A percentile compares a stretch with the other conserved stretches of the same genome.
These are phyloP conservation scores for Cromileptes altivelis DNA, from an alignment of 2,113 vertebrate species.

Conservation along the genomic window DNA sequence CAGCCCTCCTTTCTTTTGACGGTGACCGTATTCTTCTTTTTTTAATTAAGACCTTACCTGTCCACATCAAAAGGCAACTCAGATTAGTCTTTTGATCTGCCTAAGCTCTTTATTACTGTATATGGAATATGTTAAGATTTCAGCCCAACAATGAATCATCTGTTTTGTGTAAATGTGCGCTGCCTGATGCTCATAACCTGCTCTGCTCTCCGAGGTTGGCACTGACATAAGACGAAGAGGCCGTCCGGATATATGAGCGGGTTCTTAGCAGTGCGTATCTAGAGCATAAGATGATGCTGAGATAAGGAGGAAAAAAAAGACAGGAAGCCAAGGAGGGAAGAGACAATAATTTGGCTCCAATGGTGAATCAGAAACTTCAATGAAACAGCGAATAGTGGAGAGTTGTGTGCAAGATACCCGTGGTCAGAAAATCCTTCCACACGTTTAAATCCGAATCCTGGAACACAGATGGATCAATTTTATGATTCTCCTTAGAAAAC, in stretches of 20 bases:
- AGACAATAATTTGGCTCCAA: slow-evolving; percentile 68
- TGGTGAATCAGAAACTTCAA: slow-evolving; percentile 26
- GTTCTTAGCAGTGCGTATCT: slow-evolving; percentile 60
- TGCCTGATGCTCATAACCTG: slow-evolving; percentile 57
- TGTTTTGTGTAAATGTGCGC: slow-evolving; percentile 69
- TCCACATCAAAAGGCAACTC: slow-evolving; percentile 74
- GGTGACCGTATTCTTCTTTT: slow-evolving; percentile 45
- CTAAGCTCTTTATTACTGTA: slow-evolving; percentile 79
- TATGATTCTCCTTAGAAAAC: neutral
- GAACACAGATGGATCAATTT: neutral
- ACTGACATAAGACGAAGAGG: slow-evolving; percentile 60
- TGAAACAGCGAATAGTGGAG: neutral
- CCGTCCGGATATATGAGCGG: slow-evolving; percentile 58
- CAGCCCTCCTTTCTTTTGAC: slow-evolving; percentile 59
- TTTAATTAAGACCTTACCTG: slow-evolving; percentile 80
- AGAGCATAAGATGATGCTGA: slow-evolving; percentile 56
- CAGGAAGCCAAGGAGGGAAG: slow-evolving; percentile 62
- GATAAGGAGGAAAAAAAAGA: slow-evolving; percentile 56
- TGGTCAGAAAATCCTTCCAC: slow-evolving; percentile 26
- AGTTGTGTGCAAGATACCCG: slow-evolving; percentile 1
- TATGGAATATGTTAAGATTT: slow-evolving; percentile 73
- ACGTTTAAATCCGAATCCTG: slow-evolving; percentile 25
- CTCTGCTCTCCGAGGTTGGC: slow-evolving; percentile 49
- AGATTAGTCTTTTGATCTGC: slow-evolving; percentile 78
- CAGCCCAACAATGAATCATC: slow-evolving; percentile 73